Evolutionary conservation across 2,888 invertebrate species (phyloP).

Genomic region (Xanthostigma xanthostigma): DNA sequence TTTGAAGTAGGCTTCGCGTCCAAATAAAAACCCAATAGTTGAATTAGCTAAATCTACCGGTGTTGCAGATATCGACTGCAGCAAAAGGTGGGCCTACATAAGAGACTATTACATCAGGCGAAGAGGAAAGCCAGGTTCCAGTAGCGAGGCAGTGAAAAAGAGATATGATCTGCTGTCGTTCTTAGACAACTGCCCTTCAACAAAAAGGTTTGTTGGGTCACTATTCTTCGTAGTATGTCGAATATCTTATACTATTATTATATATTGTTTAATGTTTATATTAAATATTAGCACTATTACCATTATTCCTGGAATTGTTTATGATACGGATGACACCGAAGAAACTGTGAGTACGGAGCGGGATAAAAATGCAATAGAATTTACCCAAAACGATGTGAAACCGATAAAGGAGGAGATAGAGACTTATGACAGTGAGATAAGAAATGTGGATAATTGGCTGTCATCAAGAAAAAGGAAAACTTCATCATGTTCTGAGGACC

Average conservation of each 20-base stretch:
- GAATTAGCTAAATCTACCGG: not conserved
- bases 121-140: constrained; percentile 17
- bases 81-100: constrained; percentile 20
- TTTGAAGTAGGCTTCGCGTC: too few species aligned
- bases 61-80: constrained; percentile 15
- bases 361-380: not conserved
- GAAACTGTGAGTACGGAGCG: not conserved
- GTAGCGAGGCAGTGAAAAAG: constrained; percentile 19
- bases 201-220: constrained; percentile 6
- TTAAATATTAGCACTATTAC: constrained; percentile 7
- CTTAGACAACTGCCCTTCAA: constrained; percentile 12
- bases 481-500: constrained; percentile 8
- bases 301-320: constrained; percentile 8
- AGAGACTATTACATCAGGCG: constrained; percentile 21
- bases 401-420: not conserved
- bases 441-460: too few species aligned
- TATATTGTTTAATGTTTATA: not conserved
- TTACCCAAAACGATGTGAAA: not conserved
- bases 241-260: too few species aligned
- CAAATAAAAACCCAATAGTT: too few species aligned
- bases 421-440: too few species aligned
- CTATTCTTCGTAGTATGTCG: too few species aligned
- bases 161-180: constrained; percentile 16
- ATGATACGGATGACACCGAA: not conserved
- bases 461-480: constrained; percentile 8